A percentile compares a stretch with the other conserved stretches of the same genome.
Evolutionary conservation across 2,113 vertebrate species (phyloP).

Genomic region (Chascanopsetta lugubris): DNA sequence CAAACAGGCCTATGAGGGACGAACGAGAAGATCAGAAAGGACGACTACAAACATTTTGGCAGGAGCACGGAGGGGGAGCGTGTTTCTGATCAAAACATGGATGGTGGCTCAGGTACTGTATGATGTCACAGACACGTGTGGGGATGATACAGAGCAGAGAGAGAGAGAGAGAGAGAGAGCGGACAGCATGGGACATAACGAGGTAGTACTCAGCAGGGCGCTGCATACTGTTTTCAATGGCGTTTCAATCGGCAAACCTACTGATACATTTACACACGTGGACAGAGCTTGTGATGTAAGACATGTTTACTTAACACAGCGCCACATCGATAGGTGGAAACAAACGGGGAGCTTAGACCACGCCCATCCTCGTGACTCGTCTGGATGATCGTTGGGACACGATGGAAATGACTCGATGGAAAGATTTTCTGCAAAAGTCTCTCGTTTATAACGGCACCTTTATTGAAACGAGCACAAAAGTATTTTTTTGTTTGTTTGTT

Average conservation of each 20-base stretch:
- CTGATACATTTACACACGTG: constrained; percentile 76
- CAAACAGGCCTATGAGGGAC: constrained; percentile 70
- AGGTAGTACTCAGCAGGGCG: constrained; percentile 81
- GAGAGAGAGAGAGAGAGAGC: constrained; percentile 58
- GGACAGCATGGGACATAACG: constrained; percentile 74
- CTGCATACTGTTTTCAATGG: constrained; percentile 77
- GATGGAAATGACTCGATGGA: constrained; percentile 57
- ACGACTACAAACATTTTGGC: constrained; percentile 77
- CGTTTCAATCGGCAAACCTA: constrained; percentile 74
- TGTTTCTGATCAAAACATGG: constrained; percentile 38
- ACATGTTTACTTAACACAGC: constrained; percentile 60
- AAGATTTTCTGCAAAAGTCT: constrained; percentile 55
- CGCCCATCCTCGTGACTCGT: constrained; percentile 19
- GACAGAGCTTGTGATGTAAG: constrained; percentile 64
- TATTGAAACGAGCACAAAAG: constrained; percentile 58
- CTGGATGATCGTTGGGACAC: constrained; percentile 48
- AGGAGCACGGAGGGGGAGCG: constrained; percentile 57
- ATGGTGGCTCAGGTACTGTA: constrained; percentile 63
- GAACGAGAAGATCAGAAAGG: constrained; percentile 48
- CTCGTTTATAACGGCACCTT: constrained; percentile 44
- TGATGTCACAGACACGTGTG: constrained; percentile 49
- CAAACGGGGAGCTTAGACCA: constrained; percentile 25
- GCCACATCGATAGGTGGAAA: constrained; percentile 54
- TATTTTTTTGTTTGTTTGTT: constrained; percentile 9
- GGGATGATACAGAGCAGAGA: constrained; percentile 57